These are phyloP conservation scores for Lucifuga dentata DNA, from an alignment of 2,113 vertebrate species.

Conservation along the genomic window DNA sequence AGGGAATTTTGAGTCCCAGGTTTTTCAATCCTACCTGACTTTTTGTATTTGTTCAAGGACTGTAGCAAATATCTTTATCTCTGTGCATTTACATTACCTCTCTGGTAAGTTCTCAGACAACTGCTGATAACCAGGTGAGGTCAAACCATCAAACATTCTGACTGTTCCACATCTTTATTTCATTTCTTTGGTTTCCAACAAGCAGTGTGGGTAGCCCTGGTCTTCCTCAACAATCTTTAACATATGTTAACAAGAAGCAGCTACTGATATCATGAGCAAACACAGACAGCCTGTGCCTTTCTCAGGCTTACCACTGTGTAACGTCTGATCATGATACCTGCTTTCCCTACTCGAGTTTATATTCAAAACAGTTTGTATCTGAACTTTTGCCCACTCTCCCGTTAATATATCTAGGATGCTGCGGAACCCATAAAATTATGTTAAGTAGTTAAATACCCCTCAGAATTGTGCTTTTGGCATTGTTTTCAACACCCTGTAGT, in stretches of 20 bases:
- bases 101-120: conserved; percentile 46
- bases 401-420: neutral
- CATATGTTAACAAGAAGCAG: conserved; percentile 68
- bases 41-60: conserved; percentile 28
- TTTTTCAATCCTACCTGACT: conserved; percentile 28
- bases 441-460: neutral
- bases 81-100: conserved; percentile 15
- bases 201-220: conserved; percentile 20
- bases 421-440: neutral
- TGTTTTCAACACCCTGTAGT: conserved; percentile 25
- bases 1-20: neutral
- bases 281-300: conserved; percentile 50
- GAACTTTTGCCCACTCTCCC: neutral
- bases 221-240: conserved; percentile 62
- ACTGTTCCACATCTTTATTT: conserved; percentile 21
- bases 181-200: conserved; percentile 19
- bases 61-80: conserved; percentile 32
- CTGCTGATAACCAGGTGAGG: conserved; percentile 30
- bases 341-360: neutral
- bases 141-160: conserved; percentile 24
- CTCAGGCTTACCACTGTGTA: conserved; percentile 31
- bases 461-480: conserved; percentile 7
- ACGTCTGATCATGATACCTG: conserved; percentile 11
- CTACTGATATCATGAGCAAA: conserved; percentile 64
- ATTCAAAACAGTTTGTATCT: neutral